Conservation (phyloP, 1,140 invertebrate species). For the Drosophila parabipectinata region DNA sequence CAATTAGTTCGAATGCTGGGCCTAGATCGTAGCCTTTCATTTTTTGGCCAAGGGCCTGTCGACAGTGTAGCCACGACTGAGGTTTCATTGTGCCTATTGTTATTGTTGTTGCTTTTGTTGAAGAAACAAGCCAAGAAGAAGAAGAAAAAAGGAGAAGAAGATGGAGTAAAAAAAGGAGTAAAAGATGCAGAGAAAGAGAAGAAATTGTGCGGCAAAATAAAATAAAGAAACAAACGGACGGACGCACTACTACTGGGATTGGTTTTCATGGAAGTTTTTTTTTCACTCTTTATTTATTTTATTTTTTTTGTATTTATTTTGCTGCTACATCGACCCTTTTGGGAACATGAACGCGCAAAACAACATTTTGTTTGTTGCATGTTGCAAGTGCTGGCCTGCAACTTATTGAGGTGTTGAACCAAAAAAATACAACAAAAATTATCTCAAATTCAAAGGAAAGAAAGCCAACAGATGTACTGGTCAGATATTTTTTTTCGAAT, state of each 20-base stretch:
- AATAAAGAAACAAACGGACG: conserved; percentile 45
- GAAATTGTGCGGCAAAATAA: conserved; percentile 57
- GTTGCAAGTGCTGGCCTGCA: conserved; percentile 22
- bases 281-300: not conserved
- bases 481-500: not conserved
- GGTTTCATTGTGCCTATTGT: conserved; percentile 34
- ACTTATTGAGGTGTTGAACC: conserved; percentile 69
- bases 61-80: conserved; percentile 38
- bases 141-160: not conserved
- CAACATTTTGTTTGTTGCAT: conserved; percentile 60
- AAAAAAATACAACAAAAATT: conserved; percentile 26
- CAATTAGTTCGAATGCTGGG: not conserved
- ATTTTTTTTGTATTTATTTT: not conserved
- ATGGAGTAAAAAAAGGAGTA: not conserved
- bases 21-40: not conserved
- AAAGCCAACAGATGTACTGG: not conserved
- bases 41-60: conserved; percentile 15
- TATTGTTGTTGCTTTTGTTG: conserved; percentile 17
- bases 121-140: not conserved
- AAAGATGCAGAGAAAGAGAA: not conserved
- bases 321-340: not conserved
- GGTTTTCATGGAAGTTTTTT: conserved; percentile 9
- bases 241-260: conserved; percentile 55
- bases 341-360: conserved; percentile 60
- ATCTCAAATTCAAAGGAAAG: not conserved